These are phyloP conservation scores for Zosterops hypoxanthus DNA, from an alignment of 2,113 vertebrate genomes.

Conservation along the genomic window DNA sequence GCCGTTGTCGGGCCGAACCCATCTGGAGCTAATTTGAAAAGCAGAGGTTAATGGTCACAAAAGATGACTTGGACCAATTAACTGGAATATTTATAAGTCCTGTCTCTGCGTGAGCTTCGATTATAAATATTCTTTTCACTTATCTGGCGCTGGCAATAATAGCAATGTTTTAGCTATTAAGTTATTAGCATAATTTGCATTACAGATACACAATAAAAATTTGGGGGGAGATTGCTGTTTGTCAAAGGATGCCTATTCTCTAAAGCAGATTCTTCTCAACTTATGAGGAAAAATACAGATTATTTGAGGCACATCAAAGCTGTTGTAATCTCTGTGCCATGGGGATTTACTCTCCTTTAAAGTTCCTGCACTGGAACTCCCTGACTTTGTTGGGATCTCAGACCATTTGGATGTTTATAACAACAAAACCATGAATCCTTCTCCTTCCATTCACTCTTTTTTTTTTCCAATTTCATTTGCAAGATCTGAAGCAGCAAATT, in stretches of 20 bases:
- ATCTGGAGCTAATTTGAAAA: constrained; percentile 50
- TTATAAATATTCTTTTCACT: constrained; percentile 39
- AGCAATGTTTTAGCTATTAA: constrained; percentile 10
- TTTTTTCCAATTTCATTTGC: neutral
- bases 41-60: constrained; percentile 49
- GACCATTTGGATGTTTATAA: neutral
- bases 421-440: neutral
- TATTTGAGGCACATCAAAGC: constrained; percentile 46
- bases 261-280: neutral
- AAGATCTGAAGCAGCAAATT: too few species aligned
- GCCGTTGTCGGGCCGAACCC: neutral
- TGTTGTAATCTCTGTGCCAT: neutral
- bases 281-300: neutral
- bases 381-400: neutral
- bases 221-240: neutral
- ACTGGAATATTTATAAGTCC: constrained; percentile 24
- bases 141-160: neutral
- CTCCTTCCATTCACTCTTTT: neutral
- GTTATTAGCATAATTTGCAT: constrained; percentile 4
- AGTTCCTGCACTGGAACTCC: constrained; percentile 5
- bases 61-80: constrained; percentile 48
- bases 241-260: neutral
- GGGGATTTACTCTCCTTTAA: constrained; percentile 41
- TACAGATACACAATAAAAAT: neutral
- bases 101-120: neutral